Evolutionary conservation across 2,797 vertebrate genomes (phyloP), one percentile per base, ranked within the genome.

Genomic region (Cyprinodon diabolis): DNA sequence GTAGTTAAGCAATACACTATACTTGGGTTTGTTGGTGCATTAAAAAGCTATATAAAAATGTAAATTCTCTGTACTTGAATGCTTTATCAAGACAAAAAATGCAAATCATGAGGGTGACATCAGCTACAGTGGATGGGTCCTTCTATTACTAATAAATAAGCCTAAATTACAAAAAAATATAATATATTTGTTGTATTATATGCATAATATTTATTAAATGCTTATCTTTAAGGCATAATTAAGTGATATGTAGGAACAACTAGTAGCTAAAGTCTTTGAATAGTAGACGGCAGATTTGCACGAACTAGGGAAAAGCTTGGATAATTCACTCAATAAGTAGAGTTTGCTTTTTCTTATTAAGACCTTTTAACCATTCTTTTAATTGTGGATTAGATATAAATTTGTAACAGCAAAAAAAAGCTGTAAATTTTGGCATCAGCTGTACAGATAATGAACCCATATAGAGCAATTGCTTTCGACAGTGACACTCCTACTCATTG

Each of bases 361-460:
- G 30, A 30, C 30, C 30, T 3, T 30, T 30, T 30, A 63, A n/a
- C 40, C 1, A 11, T 62, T 43, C 19, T 62, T 62, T 62, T 40
- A 62, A 19, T 21, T 5, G 21, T 55, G 10, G 7, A 40, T 37
- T 21, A 21, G 35, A 60, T 30, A 1, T 11, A 1, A 47, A 10
- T 19, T 6, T n/a, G 21, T 19, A n/a, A 74, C 49, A 54, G 35
- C 69, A 78, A 11, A 51, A 21, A 0, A 37, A 0, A 37, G 9
- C 55, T n/a, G 10, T 21, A 55, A 21, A 40, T n/a, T 14, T 37
- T 40, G n/a, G 40, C 10, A 45, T 17, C 30, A 74, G n/a, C 30
- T 52, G 63, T 67, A 17, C 17, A 62, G 17, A 37, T 63, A 7
- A 74, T 77, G 69, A 63, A 58, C 63, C 49, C 10, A 13, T 60